Evolutionary conservation across 2,888 invertebrate species (phyloP).

Genomic region (Tribolium freemani): DNA sequence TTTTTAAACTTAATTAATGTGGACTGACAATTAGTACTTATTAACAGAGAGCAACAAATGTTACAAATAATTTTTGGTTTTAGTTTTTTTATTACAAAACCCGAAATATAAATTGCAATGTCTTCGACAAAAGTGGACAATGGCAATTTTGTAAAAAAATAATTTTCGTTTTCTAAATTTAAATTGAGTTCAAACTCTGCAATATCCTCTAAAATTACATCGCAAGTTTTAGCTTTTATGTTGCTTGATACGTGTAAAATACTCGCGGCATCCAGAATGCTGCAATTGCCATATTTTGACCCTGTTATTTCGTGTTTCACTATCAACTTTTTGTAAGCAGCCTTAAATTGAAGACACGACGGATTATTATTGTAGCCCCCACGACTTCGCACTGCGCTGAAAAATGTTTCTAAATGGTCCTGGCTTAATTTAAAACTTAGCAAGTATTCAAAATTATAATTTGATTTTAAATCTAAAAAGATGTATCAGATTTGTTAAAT

Average conservation of each 20-base stretch:
- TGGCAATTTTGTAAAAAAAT: neutral
- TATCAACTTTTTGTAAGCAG: slow-evolving; percentile 3
- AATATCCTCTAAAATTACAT: neutral
- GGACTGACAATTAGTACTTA: neutral
- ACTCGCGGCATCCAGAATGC: slow-evolving; percentile 17
- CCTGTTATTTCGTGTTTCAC: slow-evolving; percentile 31
- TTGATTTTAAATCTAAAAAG: no score
- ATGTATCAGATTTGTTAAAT: neutral
- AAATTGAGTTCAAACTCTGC: neutral
- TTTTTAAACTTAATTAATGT: neutral
- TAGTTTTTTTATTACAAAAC: slow-evolving; percentile 1
- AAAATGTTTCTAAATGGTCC: slow-evolving; percentile 39
- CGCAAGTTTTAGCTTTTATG: neutral
- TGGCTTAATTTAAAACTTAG: slow-evolving; percentile 49
- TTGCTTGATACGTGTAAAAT: slow-evolving; percentile 16
- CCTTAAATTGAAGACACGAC: slow-evolving; percentile 45
- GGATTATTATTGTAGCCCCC: slow-evolving; percentile 51
- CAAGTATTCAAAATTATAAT: slow-evolving; percentile 23
- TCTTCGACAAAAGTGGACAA: neutral
- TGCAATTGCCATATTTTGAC: slow-evolving; percentile 20
- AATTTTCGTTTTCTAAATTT: neutral
- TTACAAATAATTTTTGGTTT: neutral
- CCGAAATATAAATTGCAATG: neutral
- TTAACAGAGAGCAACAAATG: neutral
- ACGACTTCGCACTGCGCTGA: slow-evolving; percentile 31